phyloP scores from a whole-genome alignment of 2,113 vertebrate species.

The Syngnathus scovelli region DNA sequence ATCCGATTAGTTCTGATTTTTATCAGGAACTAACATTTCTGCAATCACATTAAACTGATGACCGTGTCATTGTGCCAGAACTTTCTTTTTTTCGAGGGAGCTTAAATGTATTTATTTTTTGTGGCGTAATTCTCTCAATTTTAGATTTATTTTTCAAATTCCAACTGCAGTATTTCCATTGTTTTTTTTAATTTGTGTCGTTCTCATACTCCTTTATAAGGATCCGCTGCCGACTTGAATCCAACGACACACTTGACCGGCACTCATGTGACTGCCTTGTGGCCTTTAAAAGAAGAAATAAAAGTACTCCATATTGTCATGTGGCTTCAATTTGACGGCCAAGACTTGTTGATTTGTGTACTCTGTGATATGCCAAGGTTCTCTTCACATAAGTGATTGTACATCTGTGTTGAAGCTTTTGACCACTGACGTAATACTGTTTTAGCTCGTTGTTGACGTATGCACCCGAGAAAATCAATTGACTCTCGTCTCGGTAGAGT shows the following conservation, averaged over 20 bases:
- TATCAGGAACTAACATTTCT: too few relatives aligned
- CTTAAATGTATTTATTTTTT: background rate
- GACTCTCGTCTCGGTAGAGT: constrained; percentile 42
- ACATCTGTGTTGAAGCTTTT: constrained; percentile 43
- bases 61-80: background rate
- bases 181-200: background rate
- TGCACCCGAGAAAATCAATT: constrained; percentile 50
- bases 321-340: constrained; percentile 41
- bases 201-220: background rate
- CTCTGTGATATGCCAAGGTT: constrained; percentile 43
- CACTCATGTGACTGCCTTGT: constrained; percentile 45
- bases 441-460: constrained; percentile 37
- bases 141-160: too few relatives aligned
- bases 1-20: too few relatives aligned
- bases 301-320: constrained; percentile 21
- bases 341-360: constrained; percentile 29
- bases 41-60: background rate
- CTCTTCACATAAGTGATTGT: constrained; percentile 54
- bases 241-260: constrained; percentile 36
- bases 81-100: background rate
- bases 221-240: constrained; percentile 16
- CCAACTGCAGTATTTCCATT: too few relatives aligned
- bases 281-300: constrained; percentile 42
- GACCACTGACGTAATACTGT: constrained; percentile 40
- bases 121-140: too few relatives aligned